Evolutionary conservation across 2,888 invertebrate genomes (phyloP), one percentile per base, ranked within the genome.

Genomic region (Cotesia congregata): DNA sequence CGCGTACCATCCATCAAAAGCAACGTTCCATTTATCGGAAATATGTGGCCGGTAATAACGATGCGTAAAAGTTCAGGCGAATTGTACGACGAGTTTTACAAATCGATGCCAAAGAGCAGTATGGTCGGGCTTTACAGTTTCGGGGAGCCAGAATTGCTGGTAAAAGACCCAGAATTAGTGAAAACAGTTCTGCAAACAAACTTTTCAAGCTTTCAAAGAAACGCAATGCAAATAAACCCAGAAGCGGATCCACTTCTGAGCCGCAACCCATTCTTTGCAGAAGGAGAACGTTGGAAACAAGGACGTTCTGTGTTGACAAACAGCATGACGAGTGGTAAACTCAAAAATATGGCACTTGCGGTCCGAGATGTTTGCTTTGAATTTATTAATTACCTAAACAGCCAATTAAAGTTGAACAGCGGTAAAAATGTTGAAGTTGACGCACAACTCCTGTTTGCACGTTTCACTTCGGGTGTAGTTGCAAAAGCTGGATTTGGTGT

Each of bases 181-280:
- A 87, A 71, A 62, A 76, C 9, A 1, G 81, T 88, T 0, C 0
- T 87, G 61, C 80, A 83, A 12, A 85, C 80, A 0, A 83, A 83
- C 39, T 88, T 87, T 20, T 3, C 80, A 0, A 86, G 74, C 39
- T 88, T 88, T 50, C 76, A 83, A 0, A 70, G 79, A 0, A 88
- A 87, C 62, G 73, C 17, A 0, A 0, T 82, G 0, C 1, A 38
- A 0, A 0, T 86, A 0, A 72, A 82, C n/a, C 68, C 80, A 0
- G 40, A 82, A 0, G 0, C 78, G 0, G 88, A 88, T 69, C 84
- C 84, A 0, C 65, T 88, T 1, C 0, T 84, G 0, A 38, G 79
- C 0, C 72, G 78, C 15, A 86, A 88, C 82, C 87, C 88, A 0
- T 87, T 88, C 17, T 83, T 85, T 71, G 68, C n/a, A 1, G 5